Conservation (phyloP, 2,797 vertebrate species). For the Lutjanus campechanus region DNA sequence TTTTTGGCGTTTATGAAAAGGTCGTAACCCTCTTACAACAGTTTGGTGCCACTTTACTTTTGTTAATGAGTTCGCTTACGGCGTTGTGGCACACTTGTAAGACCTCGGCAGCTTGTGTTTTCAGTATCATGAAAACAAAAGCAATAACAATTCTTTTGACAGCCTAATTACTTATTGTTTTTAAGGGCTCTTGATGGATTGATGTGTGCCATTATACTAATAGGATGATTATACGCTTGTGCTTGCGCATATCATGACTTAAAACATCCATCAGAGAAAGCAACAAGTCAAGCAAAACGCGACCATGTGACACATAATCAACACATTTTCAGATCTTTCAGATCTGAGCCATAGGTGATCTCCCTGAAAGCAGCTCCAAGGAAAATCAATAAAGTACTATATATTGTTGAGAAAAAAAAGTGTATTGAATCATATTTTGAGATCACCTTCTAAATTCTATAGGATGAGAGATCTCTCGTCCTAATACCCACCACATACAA, state of each 20-base stretch:
- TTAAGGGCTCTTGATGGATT: conserved; percentile 10
- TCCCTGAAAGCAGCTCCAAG: conserved; percentile 10
- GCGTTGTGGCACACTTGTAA: background rate
- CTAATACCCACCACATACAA: conserved; percentile 42
- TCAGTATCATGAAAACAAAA: conserved; percentile 30
- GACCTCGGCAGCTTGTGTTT: conserved; percentile 28
- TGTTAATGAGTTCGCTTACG: conserved; percentile 39
- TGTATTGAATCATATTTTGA: conserved; percentile 7
- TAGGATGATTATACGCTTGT: conserved; percentile 25
- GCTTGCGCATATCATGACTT: background rate
- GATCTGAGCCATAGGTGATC: background rate
- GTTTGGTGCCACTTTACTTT: conserved; percentile 42
- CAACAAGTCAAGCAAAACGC: conserved; percentile 3
- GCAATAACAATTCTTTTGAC: conserved; percentile 23
- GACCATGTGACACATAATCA: conserved; percentile 9
- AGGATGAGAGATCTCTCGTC: conserved; percentile 16
- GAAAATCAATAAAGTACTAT: conserved; percentile 36
- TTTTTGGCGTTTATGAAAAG: conserved; percentile 43
- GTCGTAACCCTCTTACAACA: conserved; percentile 33
- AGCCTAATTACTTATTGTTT: conserved; percentile 47
- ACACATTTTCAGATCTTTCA: conserved; percentile 7
- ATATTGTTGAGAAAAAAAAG: conserved; percentile 26
- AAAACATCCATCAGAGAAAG: conserved; percentile 20
- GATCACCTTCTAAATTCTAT: conserved; percentile 21
- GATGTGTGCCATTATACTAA: conserved; percentile 27